Base-by-base conservation (phyloP, 2,113 vertebrate species). In the Neolamprologus variostigma region DNA sequence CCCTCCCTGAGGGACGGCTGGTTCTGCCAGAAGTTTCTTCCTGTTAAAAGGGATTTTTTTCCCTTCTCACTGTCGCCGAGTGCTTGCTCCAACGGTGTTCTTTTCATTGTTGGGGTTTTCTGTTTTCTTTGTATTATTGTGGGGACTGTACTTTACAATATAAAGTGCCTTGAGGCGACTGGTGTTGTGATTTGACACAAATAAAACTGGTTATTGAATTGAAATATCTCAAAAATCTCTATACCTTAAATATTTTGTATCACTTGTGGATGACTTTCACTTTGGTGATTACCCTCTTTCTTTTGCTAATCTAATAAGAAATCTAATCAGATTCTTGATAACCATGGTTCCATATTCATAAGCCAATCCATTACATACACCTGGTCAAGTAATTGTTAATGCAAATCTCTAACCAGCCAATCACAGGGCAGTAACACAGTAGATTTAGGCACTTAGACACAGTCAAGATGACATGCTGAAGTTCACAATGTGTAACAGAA, bases 251-350 rank as follows among this genome's bases (percentile, higher is more conserved):
- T 78, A 50, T 78, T 78, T 50, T 12, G 6, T 28, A 12, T 31
- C 42, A 10, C 42, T 76, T 76, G 3, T 76, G 71, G 71, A 76
- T 47, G 40, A 47, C 23, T 47, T 28, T 76, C 71, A 45, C 23
- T 47, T 78, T 76, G 71, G 23, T 47, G 42, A 47, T 76, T 76
- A 17, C 71, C 42, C 42, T 17, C 68, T 8, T 26, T 50, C 23
- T 76, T 50, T 76, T 78, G 42, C 61, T 35, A 66, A 66, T 71
- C 63, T 71, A 71, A 68, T 68, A 40, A 71, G 35, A 63, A 63
- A 35, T 35, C 17, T 63, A 63, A 35, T 68, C 12, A 68, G 35
- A 40, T 71, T 71, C 5, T 23, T 71, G 35, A 23, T 76, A 76
- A 50, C 42, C 42, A 28, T 76, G 9, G 42, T 50, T 26, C 42